Conservation (phyloP, 2,797 vertebrate genomes). For the Cryptoprocta ferox region DNA sequence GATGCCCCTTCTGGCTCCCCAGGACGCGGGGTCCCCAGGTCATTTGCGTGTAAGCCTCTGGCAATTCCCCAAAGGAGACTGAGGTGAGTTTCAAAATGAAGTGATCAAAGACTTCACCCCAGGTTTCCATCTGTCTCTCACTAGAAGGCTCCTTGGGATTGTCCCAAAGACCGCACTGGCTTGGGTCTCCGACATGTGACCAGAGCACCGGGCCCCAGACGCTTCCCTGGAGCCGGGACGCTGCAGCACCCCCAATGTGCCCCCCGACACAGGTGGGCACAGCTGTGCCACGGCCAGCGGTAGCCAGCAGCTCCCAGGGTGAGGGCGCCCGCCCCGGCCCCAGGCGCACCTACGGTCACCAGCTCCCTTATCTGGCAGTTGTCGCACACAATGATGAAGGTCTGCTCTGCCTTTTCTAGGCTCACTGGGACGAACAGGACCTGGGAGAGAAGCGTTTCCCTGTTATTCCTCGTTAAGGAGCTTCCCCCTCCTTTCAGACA, state of each 20-base stretch:
- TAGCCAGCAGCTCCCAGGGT: no score
- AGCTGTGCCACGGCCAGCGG: rapidly evolving
- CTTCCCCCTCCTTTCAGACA: neutral
- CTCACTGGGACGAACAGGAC: constrained; percentile 92
- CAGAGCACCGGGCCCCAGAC: neutral
- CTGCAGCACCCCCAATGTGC: neutral
- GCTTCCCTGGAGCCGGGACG: neutral
- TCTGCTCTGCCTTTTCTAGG: constrained; percentile 85
- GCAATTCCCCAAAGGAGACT: neutral
- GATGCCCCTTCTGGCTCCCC: neutral
- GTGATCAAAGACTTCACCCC: neutral
- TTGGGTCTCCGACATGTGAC: neutral
- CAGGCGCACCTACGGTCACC: constrained; percentile 90
- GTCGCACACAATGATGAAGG: constrained; percentile 92
- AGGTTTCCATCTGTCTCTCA: neutral
- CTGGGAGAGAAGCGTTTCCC: constrained; percentile 82
- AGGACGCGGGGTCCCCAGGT: neutral
- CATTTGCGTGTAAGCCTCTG: neutral
- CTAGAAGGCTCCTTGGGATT: neutral
- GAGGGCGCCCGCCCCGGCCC: rapidly evolving
- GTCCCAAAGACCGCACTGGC: neutral
- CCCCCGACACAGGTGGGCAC: rapidly evolving
- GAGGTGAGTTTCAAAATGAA: neutral
- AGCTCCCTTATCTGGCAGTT: constrained; percentile 93
- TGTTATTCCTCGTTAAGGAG: neutral